A percentile compares a stretch with the other conserved stretches of the same genome.
These are phyloP conservation scores for Brachionus calyciflorus DNA, from an alignment of 1,140 invertebrate genomes.

Conservation along the genomic window DNA sequence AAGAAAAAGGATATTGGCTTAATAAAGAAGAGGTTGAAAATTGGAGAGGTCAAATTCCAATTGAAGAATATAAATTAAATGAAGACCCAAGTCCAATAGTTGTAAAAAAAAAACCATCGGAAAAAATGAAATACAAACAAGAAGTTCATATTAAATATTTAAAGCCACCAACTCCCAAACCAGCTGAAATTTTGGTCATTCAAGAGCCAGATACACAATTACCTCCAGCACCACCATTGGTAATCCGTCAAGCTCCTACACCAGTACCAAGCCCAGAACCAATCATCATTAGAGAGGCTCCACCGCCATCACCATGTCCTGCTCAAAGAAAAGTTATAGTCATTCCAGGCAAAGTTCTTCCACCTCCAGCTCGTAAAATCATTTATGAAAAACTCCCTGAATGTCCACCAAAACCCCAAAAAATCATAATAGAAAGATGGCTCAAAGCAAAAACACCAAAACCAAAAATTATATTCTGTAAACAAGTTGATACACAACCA, in stretches of 20 bases:
- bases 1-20: conserved; percentile 24
- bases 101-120: conserved; percentile 35
- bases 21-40: conserved; percentile 32
- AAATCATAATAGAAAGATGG: conserved; percentile 46
- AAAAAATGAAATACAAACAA: conserved; percentile 42
- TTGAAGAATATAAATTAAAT: conserved; percentile 28
- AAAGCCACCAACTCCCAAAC: conserved; percentile 28
- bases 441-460: conserved; percentile 20
- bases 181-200: conserved; percentile 25
- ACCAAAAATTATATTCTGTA: conserved; percentile 18
- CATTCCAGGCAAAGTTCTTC: conserved; percentile 30
- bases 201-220: conserved; percentile 38
- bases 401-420: conserved; percentile 29
- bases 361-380: conserved; percentile 34
- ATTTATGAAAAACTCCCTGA: conserved; percentile 39
- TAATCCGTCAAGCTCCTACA: background rate
- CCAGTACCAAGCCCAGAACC: conserved; percentile 8
- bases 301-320: conserved; percentile 12
- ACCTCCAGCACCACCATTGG: conserved; percentile 34
- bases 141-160: conserved; percentile 32
- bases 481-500: conserved; percentile 15
- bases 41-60: conserved; percentile 29
- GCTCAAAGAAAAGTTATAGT: background rate
- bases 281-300: conserved; percentile 35
- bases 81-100: conserved; percentile 34